These are phyloP conservation scores for Nymphalis c-album DNA, from an alignment of 2,888 invertebrate genomes.

Conservation along the genomic window DNA sequence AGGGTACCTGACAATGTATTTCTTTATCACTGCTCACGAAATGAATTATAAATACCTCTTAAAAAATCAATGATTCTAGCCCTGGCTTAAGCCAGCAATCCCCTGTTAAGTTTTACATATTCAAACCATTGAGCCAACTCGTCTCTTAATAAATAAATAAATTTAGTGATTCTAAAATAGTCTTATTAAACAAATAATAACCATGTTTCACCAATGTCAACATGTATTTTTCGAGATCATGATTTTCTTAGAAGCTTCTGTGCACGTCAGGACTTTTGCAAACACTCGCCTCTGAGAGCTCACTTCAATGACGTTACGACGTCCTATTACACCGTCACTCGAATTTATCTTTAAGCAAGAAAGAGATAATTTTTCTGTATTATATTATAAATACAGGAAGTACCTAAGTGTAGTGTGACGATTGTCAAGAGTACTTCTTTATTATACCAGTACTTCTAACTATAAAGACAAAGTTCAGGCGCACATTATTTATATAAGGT, in stretches of 20 bases:
- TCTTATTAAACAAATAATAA: not conserved
- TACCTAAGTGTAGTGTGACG: no score
- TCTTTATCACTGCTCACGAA: no score
- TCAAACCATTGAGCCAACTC: no score
- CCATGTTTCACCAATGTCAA: conserved; percentile 1
- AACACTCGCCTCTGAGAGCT: not conserved
- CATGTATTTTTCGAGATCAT: not conserved
- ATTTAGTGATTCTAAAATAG: not conserved
- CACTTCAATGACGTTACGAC: not conserved
- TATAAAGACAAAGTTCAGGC: no score
- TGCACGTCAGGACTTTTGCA: not conserved
- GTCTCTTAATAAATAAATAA: not conserved
- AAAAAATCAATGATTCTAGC: not conserved
- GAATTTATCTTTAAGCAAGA: no score
- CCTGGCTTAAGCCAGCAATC: not conserved
- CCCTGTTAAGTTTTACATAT: not conserved
- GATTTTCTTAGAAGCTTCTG: conserved; percentile 2
- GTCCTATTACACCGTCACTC: not conserved
- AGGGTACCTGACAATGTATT: no score
- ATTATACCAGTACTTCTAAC: no score
- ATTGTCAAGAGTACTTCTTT: no score
- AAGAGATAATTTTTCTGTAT: no score
- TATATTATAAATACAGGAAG: no score
- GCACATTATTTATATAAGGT: no score
- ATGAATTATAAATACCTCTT: no score